Evolutionary conservation across 2,888 invertebrate species (phyloP).

Genomic region (Chrysina gloriosa): DNA sequence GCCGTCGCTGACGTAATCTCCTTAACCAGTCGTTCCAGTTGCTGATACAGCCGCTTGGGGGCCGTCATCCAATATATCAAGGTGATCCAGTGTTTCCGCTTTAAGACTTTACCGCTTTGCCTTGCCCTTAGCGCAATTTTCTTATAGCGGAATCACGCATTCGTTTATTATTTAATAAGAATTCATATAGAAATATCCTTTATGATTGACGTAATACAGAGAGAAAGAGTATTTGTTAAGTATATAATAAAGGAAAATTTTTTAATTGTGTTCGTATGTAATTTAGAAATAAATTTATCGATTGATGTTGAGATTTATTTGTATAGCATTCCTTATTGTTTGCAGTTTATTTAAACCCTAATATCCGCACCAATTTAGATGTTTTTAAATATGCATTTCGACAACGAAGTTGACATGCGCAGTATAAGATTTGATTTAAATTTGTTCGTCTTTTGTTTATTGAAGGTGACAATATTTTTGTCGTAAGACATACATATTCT

Average conservation of each 20-base stretch:
- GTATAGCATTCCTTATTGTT: neutral
- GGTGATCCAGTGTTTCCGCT: conserved; percentile 49
- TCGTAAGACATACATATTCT: too few relatives aligned
- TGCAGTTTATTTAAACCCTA: neutral
- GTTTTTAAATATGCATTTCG: too few relatives aligned
- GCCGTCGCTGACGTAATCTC: conserved; percentile 7
- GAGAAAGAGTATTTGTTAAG: conserved; percentile 27
- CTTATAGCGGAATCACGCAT: conserved; percentile 30
- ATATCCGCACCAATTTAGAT: too few relatives aligned
- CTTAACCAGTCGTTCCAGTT: conserved; percentile 1
- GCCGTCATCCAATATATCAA: conserved; percentile 46
- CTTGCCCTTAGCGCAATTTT: neutral
- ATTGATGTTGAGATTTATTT: conserved; percentile 18
- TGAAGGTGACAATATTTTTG: too few relatives aligned
- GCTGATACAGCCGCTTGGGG: conserved; percentile 22
- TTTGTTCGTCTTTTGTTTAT: too few relatives aligned
- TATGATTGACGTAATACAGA: neutral
- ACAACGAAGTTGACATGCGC: neutral
- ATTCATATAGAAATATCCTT: neutral
- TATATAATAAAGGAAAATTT: conserved; percentile 26
- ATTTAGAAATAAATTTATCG: conserved; percentile 26
- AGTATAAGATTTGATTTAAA: too few relatives aligned
- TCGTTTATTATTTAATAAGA: conserved; percentile 17
- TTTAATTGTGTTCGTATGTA: conserved; percentile 32
- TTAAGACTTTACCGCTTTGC: conserved; percentile 9